Evolutionary conservation across 1,140 invertebrate species (phyloP), one percentile per base, ranked within the genome.

Genomic region (Mactra quadrangularis): DNA sequence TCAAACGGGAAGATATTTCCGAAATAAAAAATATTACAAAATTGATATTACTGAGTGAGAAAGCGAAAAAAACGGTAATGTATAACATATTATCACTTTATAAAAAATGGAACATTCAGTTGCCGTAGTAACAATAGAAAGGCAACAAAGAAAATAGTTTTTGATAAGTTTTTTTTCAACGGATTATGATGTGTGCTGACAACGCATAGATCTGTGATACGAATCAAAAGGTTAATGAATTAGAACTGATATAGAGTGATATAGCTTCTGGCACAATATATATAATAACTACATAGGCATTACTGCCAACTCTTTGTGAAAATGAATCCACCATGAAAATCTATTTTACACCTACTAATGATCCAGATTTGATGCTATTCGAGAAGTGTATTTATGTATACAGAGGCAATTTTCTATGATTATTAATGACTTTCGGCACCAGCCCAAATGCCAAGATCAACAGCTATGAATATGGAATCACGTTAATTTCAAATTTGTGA

Each of bases 371-470:
- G 60, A 78, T 68, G 76, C 76, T 52, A 78, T 78, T 47, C 52
- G 76, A 78, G 76, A 68, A 68, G 62, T 68, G 62, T 78, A 78
- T 78, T 78, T 78, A 78, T 78, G 76, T 78, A 57, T 78, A 68
- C 64, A 52, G 60, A 47, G 41, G 76, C 60, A 68, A 78, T 78
- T 78, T 78, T 52, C 76, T 55, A 68, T 68, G 62, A 78, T 78
- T 78, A 78, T 78, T 78, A 78, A 78, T 78, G 76, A 78, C 76
- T 66, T n/a, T 31, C 19, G 64, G 76, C 60, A 78, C 60, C 64
- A 53, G 52, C 55, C 64, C 33, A 68, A 78, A 78, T 57, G 77
- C 77, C 77, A 81, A 81, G 45, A 81, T 81, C 77, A 81, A 81
- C 77, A 78, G 17, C 47, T 66, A 52, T 41, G 59, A 78, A 78